Evolutionary conservation across 2,888 invertebrate genomes (phyloP), one percentile per base, ranked within the genome.

Genomic region (Plusia festucae): DNA sequence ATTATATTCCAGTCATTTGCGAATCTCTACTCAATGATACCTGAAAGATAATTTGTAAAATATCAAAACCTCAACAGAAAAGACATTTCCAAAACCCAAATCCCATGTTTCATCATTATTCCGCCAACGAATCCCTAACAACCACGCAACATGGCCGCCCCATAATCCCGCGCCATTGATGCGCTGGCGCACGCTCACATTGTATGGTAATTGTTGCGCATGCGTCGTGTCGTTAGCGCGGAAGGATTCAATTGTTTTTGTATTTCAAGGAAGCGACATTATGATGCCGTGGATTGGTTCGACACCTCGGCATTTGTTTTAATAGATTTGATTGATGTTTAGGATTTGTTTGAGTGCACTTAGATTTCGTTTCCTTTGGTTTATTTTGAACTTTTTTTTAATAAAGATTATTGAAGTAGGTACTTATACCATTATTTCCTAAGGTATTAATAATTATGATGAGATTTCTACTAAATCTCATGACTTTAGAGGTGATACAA

Each of bases 121-220:
- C 30, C 30, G 9, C 9, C 9, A 9, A 30, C 30, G 30, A 30
- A 11, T 20, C 46, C 16, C 46, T 0, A 15, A 3, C 2, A 30
- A 27, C 53, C n/a, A 7, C 16, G 3, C 46, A 56, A 1, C 52
- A 72, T 82, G 71, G 82, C 52, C 74, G 75, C 82, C 74, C 67
- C 46, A 67, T 60, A 63, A 62, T 73, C 65, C 65, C 53, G 57
- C 68, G 73, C 85, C 88, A 88, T 88, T 86, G 90, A 90, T 87
- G 88, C 85, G 84, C 88, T 75, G 78, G 83, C 82, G 88, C 92
- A 92, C 91, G 93, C 90, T 84, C 85, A 84, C 91, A 93, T 94
- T 94, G 94, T 94, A 93, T 94, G 94, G 82, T 92, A 94, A 94
- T 94, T 83, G 84, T 75, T 78, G 82, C 82, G 85, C 84, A 82